These are phyloP conservation scores for Hydropotes inermis DNA, from an alignment of 2,113 vertebrate genomes.

Conservation along the genomic window DNA sequence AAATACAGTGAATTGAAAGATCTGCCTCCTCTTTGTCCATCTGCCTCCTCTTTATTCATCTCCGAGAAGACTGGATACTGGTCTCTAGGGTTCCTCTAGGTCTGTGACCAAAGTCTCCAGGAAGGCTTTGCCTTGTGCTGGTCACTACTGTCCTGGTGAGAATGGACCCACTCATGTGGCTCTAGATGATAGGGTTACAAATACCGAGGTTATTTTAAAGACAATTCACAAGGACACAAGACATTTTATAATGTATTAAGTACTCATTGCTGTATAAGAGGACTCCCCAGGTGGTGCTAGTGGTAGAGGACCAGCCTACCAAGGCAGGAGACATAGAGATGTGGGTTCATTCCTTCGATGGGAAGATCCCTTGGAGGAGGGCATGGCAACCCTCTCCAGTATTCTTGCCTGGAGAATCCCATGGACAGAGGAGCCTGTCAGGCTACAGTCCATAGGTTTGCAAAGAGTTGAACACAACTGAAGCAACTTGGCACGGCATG, in stretches of 20 bases:
- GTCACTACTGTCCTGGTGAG: background rate
- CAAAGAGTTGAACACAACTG: background rate
- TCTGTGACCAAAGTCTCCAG: background rate
- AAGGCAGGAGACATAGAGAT: background rate
- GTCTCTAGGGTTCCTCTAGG: background rate
- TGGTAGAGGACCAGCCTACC: background rate
- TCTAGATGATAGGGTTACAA: background rate
- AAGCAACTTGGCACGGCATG: background rate
- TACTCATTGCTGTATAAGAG: background rate
- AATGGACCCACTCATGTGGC: background rate
- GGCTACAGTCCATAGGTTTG: background rate
- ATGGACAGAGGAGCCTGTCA: background rate
- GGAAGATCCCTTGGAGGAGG: background rate
- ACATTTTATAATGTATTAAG: background rate
- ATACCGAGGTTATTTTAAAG: background rate
- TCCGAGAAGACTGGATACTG: background rate
- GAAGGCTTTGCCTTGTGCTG: background rate
- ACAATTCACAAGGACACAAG: background rate
- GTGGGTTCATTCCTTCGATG: background rate
- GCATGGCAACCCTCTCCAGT: background rate
- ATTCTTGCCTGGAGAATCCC: background rate
- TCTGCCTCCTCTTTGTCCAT: background rate
- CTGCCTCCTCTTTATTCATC: background rate
- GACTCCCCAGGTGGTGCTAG: background rate
- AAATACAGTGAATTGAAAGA: background rate